Evolutionary conservation across 2,888 invertebrate genomes (phyloP).

Genomic region (Parnassius mnemosyne): DNA sequence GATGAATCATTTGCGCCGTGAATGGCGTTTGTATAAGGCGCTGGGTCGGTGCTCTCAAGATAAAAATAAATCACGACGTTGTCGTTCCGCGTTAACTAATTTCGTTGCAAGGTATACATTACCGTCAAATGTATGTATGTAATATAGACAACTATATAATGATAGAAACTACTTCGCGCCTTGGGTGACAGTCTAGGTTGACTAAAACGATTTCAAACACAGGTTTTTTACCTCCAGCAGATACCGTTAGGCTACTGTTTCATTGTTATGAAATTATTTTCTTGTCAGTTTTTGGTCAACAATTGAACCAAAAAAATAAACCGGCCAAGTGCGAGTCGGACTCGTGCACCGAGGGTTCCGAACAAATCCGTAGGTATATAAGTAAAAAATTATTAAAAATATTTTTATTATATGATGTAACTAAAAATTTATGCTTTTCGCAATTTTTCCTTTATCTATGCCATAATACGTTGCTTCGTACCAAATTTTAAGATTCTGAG

Average conservation of each 20-base stretch:
- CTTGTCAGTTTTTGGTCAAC: slow-evolving; percentile 34
- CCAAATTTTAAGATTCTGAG: too few relatives aligned
- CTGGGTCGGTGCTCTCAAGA: slow-evolving; percentile 63
- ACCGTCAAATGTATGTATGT: slow-evolving; percentile 22
- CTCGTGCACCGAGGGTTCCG: too few relatives aligned
- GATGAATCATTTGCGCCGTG: slow-evolving; percentile 64
- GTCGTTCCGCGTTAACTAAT: slow-evolving; percentile 31
- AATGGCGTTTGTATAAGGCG: slow-evolving; percentile 59
- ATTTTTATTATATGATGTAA: too few relatives aligned
- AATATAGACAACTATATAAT: too few relatives aligned
- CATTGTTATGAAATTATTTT: slow-evolving; percentile 41
- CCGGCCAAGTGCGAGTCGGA: too few relatives aligned
- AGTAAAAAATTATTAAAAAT: too few relatives aligned
- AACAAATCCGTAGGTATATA: too few relatives aligned
- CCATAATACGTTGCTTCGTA: too few relatives aligned
- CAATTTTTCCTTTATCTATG: too few relatives aligned
- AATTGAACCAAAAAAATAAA: too few relatives aligned
- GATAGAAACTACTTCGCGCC: slow-evolving; percentile 50
- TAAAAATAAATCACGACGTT: slow-evolving; percentile 52
- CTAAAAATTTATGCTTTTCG: too few relatives aligned
- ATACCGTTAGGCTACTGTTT: slow-evolving; percentile 40
- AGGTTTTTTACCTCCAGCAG: slow-evolving; percentile 55
- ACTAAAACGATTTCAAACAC: slow-evolving; percentile 56
- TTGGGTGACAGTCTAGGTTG: slow-evolving; percentile 52
- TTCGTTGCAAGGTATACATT: slow-evolving; percentile 33